phyloP scores from a whole-genome alignment of 2,113 vertebrate genomes.

The Papio anubis region DNA sequence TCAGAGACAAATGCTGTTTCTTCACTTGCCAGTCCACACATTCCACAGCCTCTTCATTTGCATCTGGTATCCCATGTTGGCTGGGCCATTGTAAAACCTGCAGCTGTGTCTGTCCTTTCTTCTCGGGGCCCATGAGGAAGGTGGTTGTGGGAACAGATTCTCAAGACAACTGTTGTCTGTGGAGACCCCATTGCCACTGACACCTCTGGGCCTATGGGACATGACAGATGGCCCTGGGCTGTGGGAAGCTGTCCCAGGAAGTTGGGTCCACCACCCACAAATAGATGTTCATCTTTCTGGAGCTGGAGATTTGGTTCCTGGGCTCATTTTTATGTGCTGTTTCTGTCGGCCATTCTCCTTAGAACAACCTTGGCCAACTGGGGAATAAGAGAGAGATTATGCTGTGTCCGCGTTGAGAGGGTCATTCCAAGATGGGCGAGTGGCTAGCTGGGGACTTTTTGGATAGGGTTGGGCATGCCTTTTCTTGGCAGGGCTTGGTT shows the following conservation, averaged over 20 bases:
- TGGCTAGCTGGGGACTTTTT: neutral
- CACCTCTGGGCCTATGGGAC: neutral
- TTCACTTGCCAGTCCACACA: neutral
- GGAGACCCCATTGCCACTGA: neutral
- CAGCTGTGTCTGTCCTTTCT: neutral
- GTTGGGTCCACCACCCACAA: neutral
- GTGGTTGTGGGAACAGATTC: neutral
- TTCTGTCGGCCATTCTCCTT: neutral
- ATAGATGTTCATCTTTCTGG: neutral
- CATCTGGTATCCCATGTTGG: neutral
- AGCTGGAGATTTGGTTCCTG: constrained; percentile 48
- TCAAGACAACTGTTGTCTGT: neutral
- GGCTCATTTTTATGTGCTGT: constrained; percentile 44
- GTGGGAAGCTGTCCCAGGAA: constrained; percentile 8
- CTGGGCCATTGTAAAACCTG: neutral
- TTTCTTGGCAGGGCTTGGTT: neutral
- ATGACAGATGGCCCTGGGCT: neutral
- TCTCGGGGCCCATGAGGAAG: neutral
- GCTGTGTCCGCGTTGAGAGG: neutral
- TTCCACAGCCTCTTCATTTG: neutral
- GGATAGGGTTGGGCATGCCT: neutral
- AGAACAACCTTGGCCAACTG: neutral
- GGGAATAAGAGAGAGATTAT: neutral
- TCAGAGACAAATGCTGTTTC: neutral
- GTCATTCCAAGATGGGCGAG: neutral